A percentile compares a stretch with the other conserved stretches of the same genome.
phyloP scores from a whole-genome alignment of 1,140 invertebrate genomes.

The Anastatus disparis region DNA sequence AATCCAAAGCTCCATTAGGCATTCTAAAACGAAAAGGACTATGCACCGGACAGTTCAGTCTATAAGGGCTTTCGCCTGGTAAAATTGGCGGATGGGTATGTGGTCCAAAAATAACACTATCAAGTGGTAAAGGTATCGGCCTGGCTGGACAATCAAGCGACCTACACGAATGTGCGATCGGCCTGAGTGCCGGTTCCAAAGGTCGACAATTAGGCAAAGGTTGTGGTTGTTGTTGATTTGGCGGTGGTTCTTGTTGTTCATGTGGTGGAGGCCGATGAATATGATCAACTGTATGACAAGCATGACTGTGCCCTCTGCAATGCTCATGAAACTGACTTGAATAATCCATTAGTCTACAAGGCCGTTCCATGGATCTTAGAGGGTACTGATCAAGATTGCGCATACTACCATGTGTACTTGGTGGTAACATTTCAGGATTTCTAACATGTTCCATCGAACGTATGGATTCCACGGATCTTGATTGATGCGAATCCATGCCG shows the following conservation, averaged over 20 bases:
- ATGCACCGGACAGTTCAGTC: slow-evolving; percentile 72
- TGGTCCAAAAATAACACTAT: slow-evolving; percentile 61
- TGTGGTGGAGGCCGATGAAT: slow-evolving; percentile 47
- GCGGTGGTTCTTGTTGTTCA: background rate
- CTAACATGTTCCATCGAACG: slow-evolving; percentile 26
- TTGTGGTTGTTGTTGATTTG: background rate
- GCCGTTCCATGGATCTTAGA: slow-evolving; percentile 57
- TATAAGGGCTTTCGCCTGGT: slow-evolving; percentile 56
- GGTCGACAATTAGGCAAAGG: too few relatives aligned
- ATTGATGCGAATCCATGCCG: slow-evolving; percentile 48
- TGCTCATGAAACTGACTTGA: slow-evolving; percentile 58
- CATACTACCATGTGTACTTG: slow-evolving; percentile 18
- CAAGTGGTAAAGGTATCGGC: slow-evolving; percentile 56
- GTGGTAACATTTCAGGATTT: slow-evolving; percentile 33
- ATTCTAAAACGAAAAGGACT: slow-evolving; percentile 73
- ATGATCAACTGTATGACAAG: slow-evolving; percentile 60
- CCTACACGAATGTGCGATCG: slow-evolving; percentile 62
- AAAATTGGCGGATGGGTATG: slow-evolving; percentile 56
- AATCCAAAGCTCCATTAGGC: slow-evolving; percentile 69
- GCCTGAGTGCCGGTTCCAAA: slow-evolving; percentile 15
- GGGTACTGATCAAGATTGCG: slow-evolving; percentile 50
- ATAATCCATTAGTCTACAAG: slow-evolving; percentile 60
- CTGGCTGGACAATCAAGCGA: slow-evolving; percentile 59
- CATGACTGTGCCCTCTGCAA: slow-evolving; percentile 55
- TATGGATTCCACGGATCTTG: slow-evolving; percentile 58